phyloP scores from a whole-genome alignment of 2,797 vertebrate species.

The Toxotes lorentzi region DNA sequence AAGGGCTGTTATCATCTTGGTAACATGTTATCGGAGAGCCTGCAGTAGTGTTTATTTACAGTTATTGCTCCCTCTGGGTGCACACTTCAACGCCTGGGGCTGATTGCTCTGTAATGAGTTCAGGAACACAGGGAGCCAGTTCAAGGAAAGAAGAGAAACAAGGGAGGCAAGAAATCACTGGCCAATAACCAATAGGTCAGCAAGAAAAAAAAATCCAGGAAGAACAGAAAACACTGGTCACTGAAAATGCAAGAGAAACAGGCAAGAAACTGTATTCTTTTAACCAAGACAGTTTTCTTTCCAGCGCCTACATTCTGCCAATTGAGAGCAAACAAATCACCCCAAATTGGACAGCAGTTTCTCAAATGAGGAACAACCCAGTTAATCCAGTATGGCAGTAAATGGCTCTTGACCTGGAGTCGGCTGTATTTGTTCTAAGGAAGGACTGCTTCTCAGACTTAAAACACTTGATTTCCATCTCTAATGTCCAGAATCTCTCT shows the following conservation, averaged over 20 bases:
- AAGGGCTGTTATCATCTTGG: slow-evolving; percentile 91
- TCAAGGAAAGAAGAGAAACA: slow-evolving; percentile 78
- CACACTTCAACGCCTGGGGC: slow-evolving; percentile 87
- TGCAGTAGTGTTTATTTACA: slow-evolving; percentile 94
- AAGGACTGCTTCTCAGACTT: slow-evolving; percentile 24
- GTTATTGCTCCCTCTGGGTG: slow-evolving; percentile 93
- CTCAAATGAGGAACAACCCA: slow-evolving; percentile 46
- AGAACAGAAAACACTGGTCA: slow-evolving; percentile 45
- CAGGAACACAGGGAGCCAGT: slow-evolving; percentile 82
- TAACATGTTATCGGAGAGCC: slow-evolving; percentile 92
- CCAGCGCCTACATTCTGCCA: slow-evolving; percentile 7
- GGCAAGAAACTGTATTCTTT: slow-evolving; percentile 53
- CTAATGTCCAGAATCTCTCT: slow-evolving; percentile 40
- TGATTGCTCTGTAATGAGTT: slow-evolving; percentile 94
- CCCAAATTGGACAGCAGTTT: slow-evolving; percentile 46
- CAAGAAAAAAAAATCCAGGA: slow-evolving; percentile 43
- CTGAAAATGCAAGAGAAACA: slow-evolving; percentile 51
- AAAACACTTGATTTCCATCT: slow-evolving; percentile 50
- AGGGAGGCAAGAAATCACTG: slow-evolving; percentile 75
- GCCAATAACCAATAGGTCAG: slow-evolving; percentile 78
- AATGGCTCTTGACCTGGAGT: slow-evolving; percentile 65
- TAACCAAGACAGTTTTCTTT: slow-evolving; percentile 39
- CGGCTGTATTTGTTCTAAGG: slow-evolving; percentile 38
- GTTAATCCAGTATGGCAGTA: slow-evolving; percentile 41
- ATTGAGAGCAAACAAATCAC: slow-evolving; percentile 50